These are phyloP conservation scores for Leptopterna dolabrata DNA, from an alignment of 2,888 invertebrate genomes.

Conservation along the genomic window DNA sequence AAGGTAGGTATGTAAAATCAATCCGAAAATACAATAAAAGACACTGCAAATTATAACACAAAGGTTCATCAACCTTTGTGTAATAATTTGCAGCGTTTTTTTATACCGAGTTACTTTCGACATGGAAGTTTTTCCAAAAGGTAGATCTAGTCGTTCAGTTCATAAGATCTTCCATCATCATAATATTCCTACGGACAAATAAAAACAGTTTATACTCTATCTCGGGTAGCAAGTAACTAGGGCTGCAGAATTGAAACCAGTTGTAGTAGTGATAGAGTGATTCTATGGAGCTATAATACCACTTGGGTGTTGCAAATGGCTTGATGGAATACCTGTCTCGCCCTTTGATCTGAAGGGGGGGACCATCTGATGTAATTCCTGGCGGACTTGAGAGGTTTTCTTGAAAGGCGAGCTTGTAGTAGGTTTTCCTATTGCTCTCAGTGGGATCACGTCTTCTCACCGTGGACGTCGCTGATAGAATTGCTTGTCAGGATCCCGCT, in stretches of 20 bases:
- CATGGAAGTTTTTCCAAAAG: too few species aligned
- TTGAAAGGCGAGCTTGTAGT: not conserved
- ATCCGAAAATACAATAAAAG: too few species aligned
- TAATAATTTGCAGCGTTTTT: too few species aligned
- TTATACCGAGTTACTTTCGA: too few species aligned
- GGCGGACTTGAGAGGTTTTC: not conserved
- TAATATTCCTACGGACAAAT: too few species aligned
- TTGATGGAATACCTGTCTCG: not conserved
- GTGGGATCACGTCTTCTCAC: not conserved
- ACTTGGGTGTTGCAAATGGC: constrained; percentile 13
- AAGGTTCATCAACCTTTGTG: too few species aligned
- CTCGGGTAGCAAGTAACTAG: not conserved
- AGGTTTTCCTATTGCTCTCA: not conserved
- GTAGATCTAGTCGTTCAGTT: too few species aligned
- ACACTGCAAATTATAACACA: too few species aligned
- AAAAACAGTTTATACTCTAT: too few species aligned
- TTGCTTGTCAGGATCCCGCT: not conserved
- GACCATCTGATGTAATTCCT: not conserved
- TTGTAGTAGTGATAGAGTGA: not conserved
- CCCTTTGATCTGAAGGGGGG: not conserved
- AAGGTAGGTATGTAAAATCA: too few species aligned
- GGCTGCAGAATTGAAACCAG: not conserved
- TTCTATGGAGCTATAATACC: constrained; percentile 6
- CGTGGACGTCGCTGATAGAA: not conserved
- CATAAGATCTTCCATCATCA: too few species aligned